Evolutionary conservation across 2,888 invertebrate genomes (phyloP).

Genomic region (Allolobophora icterica): DNA sequence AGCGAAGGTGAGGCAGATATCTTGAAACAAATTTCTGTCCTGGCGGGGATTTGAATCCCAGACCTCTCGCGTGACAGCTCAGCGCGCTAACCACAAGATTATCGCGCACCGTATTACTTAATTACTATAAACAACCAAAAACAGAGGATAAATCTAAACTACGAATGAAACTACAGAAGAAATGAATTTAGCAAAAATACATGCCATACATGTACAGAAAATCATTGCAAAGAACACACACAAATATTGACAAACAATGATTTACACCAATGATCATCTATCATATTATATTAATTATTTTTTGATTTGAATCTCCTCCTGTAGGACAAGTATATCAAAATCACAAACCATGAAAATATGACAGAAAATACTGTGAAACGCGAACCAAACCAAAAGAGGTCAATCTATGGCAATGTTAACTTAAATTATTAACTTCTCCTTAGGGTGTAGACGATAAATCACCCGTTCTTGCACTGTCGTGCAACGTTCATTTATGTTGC

Average conservation of each 20-base stretch:
- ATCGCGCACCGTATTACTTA: too few species aligned
- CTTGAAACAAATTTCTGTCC: too few species aligned
- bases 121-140: too few species aligned
- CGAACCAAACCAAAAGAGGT: background rate
- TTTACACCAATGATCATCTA: background rate
- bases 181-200: too few species aligned
- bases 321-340: background rate
- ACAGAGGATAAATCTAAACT: too few species aligned
- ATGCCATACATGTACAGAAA: too few species aligned
- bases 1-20: too few species aligned
- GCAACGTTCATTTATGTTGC: background rate
- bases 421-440: background rate
- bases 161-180: too few species aligned
- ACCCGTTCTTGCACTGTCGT: background rate
- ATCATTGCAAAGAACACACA: background rate
- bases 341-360: background rate
- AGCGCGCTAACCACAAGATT: too few species aligned
- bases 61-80: too few species aligned
- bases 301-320: background rate
- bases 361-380: background rate
- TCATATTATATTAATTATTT: background rate
- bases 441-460: background rate
- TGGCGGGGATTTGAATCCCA: too few species aligned
- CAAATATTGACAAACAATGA: background rate
- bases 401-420: too few species aligned